Percentiles rank a stretch among this genome's conserved stretches.
These are phyloP conservation scores for Siniperca chuatsi DNA, from an alignment of 2,113 vertebrate genomes.

Conservation along the genomic window DNA sequence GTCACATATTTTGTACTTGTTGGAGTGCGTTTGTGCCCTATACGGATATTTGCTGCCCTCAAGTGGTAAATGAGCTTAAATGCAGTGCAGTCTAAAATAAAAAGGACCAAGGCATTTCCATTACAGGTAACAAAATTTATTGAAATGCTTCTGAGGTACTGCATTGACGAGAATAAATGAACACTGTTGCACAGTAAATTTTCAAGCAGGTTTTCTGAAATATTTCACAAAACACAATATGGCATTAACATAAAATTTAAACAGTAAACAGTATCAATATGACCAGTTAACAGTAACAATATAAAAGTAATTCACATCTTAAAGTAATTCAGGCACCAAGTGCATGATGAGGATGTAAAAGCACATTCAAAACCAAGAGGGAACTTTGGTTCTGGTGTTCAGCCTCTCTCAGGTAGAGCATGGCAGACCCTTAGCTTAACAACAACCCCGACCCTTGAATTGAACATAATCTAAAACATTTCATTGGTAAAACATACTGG, in stretches of 20 bases:
- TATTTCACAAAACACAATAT: background rate
- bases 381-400: background rate
- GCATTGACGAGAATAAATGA: conserved; percentile 4
- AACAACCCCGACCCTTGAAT: conserved; percentile 1
- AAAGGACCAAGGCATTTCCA: background rate
- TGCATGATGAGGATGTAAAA: background rate
- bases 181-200: background rate
- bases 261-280: background rate
- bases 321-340: background rate
- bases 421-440: background rate
- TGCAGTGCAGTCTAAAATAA: background rate
- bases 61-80: conserved; percentile 22
- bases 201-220: conserved; percentile 9
- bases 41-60: conserved; percentile 54
- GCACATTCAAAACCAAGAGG: background rate
- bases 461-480: background rate
- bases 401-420: background rate
- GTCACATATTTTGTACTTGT: background rate
- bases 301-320: conserved; percentile 45
- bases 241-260: background rate
- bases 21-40: background rate
- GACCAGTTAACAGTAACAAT: background rate
- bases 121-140: conserved; percentile 39
- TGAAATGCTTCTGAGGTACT: conserved; percentile 36
- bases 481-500: background rate